Percentiles rank a stretch among this genome's conserved stretches.
Evolutionary conservation across 2,113 vertebrate genomes (phyloP).

Genomic region (Actenoides hombroni): DNA sequence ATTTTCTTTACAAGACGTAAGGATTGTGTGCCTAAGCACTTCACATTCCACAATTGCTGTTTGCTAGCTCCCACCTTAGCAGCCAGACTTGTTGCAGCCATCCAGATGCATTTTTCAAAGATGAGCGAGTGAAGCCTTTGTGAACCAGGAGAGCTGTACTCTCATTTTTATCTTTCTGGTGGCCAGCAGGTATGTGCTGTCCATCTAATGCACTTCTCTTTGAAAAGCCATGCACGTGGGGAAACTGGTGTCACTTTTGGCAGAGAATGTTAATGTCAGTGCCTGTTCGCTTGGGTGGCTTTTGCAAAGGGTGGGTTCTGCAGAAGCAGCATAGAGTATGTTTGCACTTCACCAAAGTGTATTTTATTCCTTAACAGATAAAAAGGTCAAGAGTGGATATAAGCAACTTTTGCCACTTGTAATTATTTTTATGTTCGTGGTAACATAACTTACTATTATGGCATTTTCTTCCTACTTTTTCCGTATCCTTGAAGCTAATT

Average conservation of each 20-base stretch:
- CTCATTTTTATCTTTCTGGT: not conserved
- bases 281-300: not conserved
- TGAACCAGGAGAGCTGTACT: not conserved
- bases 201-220: not conserved
- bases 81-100: not conserved
- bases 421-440: not conserved
- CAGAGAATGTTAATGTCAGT: not conserved
- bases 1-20: not conserved
- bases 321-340: not conserved
- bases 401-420: not conserved
- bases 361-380: not conserved
- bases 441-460: not conserved
- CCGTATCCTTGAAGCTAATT: not conserved
- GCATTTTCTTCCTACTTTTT: not conserved
- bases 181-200: not conserved
- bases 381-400: not conserved
- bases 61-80: not conserved
- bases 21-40: not conserved
- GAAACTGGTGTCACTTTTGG: not conserved
- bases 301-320: not conserved
- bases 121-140: not conserved
- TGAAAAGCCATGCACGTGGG: not conserved
- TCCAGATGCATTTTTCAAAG: not conserved
- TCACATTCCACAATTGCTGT: not conserved
- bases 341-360: not conserved